Evolutionary conservation across 1,140 invertebrate genomes (phyloP).

Genomic region (Episyrphus balteatus): DNA sequence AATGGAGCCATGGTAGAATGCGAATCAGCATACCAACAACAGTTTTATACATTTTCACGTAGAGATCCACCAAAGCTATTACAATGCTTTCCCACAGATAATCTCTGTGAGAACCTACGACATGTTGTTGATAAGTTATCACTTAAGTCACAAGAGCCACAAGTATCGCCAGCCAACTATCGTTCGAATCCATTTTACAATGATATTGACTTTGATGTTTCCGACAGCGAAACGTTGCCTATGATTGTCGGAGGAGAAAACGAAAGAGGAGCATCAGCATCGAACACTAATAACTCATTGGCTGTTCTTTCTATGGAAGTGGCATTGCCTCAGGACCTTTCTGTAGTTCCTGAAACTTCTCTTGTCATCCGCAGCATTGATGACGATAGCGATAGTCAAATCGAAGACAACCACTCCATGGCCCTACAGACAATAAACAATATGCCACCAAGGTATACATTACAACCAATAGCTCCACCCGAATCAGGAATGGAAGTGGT

Average conservation of each 20-base stretch:
- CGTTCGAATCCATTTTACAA: conserved; percentile 33
- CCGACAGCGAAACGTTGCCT: conserved; percentile 35
- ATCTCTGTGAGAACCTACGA: conserved; percentile 67
- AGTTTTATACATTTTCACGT: conserved; percentile 15
- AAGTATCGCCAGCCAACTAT: conserved; percentile 40
- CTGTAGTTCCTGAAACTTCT: conserved; percentile 29
- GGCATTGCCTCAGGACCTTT: conserved; percentile 34
- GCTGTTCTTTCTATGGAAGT: conserved; percentile 28
- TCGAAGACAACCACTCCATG: conserved; percentile 22
- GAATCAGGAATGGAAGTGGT: conserved; percentile 36
- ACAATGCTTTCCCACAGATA: conserved; percentile 66
- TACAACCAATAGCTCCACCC: conserved; percentile 26
- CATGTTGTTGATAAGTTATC: conserved; percentile 56
- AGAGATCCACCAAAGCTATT: conserved; percentile 45
- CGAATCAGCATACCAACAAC: conserved; percentile 11
- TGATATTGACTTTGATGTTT: conserved; percentile 51
- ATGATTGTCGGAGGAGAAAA: conserved; percentile 22
- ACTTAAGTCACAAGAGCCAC: conserved; percentile 45
- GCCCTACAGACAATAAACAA: conserved; percentile 18
- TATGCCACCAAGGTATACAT: conserved; percentile 17
- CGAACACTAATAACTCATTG: conserved; percentile 16
- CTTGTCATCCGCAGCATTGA: conserved; percentile 17
- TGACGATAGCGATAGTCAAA: conserved; percentile 20
- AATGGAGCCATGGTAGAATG: conserved; percentile 27
- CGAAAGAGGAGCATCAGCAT: conserved; percentile 15